These are phyloP conservation scores for Acanthochromis polyacanthus DNA, from an alignment of 2,113 vertebrate species.

Conservation along the genomic window DNA sequence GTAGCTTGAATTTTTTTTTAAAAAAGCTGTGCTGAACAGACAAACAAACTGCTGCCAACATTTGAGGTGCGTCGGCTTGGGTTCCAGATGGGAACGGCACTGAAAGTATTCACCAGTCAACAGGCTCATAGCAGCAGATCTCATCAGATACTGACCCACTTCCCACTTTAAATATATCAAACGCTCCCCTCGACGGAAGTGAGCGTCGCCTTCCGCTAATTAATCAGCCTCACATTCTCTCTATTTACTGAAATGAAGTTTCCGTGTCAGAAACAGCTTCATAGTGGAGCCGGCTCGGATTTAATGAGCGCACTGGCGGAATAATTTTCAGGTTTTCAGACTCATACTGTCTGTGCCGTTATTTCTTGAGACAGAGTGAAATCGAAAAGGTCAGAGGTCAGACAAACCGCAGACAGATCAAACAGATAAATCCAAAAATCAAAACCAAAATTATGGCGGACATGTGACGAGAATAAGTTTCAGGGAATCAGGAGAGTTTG, in stretches of 20 bases:
- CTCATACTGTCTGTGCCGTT: not conserved
- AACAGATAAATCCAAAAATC: too few species aligned
- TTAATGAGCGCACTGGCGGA: not conserved
- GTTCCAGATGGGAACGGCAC: not conserved
- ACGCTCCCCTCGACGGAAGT: not conserved
- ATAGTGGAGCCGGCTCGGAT: not conserved
- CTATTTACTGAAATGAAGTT: slow-evolving; percentile 11
- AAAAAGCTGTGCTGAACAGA: too few species aligned
- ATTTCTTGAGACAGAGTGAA: not conserved
- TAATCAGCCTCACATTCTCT: slow-evolving; percentile 5
- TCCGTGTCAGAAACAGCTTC: not conserved
- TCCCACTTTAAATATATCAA: slow-evolving; percentile 41
- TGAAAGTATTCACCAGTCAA: not conserved
- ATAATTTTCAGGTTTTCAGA: not conserved
- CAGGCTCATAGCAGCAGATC: not conserved
- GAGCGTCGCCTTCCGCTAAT: not conserved
- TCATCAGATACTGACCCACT: slow-evolving; percentile 44
- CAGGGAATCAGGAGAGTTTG: too few species aligned
- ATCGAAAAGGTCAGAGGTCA: not conserved
- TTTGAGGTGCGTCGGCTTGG: not conserved
- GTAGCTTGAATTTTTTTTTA: too few species aligned
- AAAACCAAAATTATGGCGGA: too few species aligned
- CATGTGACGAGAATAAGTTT: too few species aligned
- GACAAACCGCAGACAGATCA: too few species aligned
- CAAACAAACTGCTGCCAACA: not conserved